Conservation (phyloP, 2,888 invertebrate species). For the Drosophila cognata region DNA sequence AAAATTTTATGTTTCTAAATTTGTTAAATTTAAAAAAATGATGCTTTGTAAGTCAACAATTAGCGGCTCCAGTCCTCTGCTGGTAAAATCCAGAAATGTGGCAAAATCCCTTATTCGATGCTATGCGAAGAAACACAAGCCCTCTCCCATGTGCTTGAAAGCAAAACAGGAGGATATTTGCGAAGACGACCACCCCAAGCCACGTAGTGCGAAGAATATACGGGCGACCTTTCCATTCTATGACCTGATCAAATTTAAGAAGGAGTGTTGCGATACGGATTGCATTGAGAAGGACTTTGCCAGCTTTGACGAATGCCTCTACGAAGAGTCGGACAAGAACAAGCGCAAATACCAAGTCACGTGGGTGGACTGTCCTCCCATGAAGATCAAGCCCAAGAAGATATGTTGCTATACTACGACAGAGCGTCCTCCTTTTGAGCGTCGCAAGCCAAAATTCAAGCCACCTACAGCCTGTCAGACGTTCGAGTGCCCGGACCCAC, state of each 20-base stretch:
- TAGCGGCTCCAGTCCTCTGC: not conserved
- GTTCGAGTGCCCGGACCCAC: not conserved
- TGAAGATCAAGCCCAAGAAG: constrained; percentile 59
- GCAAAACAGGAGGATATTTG: constrained; percentile 2
- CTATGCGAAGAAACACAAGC: constrained; percentile 19
- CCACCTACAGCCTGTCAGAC: constrained; percentile 23
- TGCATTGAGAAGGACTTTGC: constrained; percentile 52
- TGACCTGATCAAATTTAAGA: constrained; percentile 35
- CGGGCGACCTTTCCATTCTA: constrained; percentile 43
- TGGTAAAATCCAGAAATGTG: not conserved
- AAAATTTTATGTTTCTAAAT: constrained; percentile 6
- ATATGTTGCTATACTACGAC: constrained; percentile 55
- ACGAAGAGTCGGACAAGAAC: constrained; percentile 62
- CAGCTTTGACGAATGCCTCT: constrained; percentile 53
- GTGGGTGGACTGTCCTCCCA: constrained; percentile 73
- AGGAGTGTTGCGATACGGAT: constrained; percentile 38
- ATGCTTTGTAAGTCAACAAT: constrained; percentile 14
- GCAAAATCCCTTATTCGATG: not conserved
- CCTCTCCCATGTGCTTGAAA: constrained; percentile 21
- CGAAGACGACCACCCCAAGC: constrained; percentile 23
- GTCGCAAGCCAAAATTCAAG: constrained; percentile 35
- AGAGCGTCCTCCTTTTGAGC: constrained; percentile 34
- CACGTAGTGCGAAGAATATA: constrained; percentile 15
- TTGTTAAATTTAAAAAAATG: constrained; percentile 8
- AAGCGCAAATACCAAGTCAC: constrained; percentile 75